Conservation (phyloP, 1,140 invertebrate genomes). For the Listronotus oregonensis region DNA sequence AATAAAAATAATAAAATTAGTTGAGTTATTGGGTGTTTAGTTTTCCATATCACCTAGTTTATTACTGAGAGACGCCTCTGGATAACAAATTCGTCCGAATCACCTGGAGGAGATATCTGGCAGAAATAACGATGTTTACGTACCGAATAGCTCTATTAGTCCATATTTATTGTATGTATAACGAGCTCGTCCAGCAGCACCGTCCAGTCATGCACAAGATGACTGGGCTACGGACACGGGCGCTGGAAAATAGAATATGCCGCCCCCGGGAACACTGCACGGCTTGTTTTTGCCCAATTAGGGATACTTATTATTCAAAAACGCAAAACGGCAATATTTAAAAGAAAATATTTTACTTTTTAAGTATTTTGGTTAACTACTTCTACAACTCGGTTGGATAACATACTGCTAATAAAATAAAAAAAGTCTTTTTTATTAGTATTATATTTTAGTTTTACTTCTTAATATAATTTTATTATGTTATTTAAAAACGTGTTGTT, state of each 20-base stretch:
- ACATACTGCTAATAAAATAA: too few relatives aligned
- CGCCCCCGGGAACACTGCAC: slow-evolving; percentile 19
- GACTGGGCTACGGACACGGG: slow-evolving; percentile 41
- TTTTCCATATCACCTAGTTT: too few relatives aligned
- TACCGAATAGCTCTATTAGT: slow-evolving; percentile 52
- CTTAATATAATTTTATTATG: too few relatives aligned
- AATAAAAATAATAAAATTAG: too few relatives aligned
- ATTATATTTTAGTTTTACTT: too few relatives aligned
- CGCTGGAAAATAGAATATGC: slow-evolving; percentile 42
- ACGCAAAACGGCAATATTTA: slow-evolving; percentile 17
- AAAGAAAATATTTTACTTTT: slow-evolving; percentile 7
- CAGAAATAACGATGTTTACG: slow-evolving; percentile 55
- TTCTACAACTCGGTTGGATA: too few relatives aligned
- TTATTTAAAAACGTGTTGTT: too few relatives aligned
- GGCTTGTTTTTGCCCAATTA: slow-evolving; percentile 33
- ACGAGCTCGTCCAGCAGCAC: slow-evolving; percentile 41
- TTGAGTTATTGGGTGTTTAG: too few relatives aligned
- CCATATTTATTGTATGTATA: slow-evolving; percentile 54
- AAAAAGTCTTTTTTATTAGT: too few relatives aligned
- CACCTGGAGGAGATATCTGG: slow-evolving; percentile 45
- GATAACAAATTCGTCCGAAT: slow-evolving; percentile 37
- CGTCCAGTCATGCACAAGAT: slow-evolving; percentile 47
- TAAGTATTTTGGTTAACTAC: too few relatives aligned
- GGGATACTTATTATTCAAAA: slow-evolving; percentile 28
- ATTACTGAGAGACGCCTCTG: too few relatives aligned